Base-by-base conservation (phyloP, 2,113 vertebrate species). In the Indicator maculatus region DNA sequence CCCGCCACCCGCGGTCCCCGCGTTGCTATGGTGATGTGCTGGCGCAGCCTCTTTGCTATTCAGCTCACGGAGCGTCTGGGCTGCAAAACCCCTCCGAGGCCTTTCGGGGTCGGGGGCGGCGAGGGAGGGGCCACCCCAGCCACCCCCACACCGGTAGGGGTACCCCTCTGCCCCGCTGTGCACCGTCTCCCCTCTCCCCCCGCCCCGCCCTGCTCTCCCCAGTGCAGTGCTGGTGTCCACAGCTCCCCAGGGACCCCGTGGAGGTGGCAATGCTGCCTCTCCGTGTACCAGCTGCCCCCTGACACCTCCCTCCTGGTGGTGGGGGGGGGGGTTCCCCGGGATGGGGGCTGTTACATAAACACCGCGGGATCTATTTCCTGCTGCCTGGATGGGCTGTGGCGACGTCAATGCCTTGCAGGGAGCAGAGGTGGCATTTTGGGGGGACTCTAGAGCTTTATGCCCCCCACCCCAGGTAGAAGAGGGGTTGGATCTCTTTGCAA, bases 31-130 rank as follows among this genome's bases (percentile, higher is more conserved):
- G 97, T 73, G 65, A 98, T 96, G 95, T 38, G 55, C 95, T 97
- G 90, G 95, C 95, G 83, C 94, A 96, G 96, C 96, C 97, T 98
- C 97, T 96, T 98, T 98, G 97, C 97, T 98, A 98, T 98, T 98
- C 98, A 94, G 76, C 64, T 96, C 98, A 98, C 96, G 97, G 83
- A 97, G 97, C 84, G 97, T 97, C 98, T 98, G 97, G 97, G 97
- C 96, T 98, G 96, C 97, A 96, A 63, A 97, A 95, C 92, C 95
- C 82, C 80, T 89, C 93, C 83, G 88, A 93, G 89, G 94, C 97
- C 94, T 85, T 94, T 93, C 38, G 52, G 92, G 76, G 74, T 90
- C 82, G 64, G 79, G 77, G 65, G 41, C 2, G 81, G 47, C 47
- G 91, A 18, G 73, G 11, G 20, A 65, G 79, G 16, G n/a, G 72